Evolutionary conservation across 2,888 invertebrate genomes (phyloP), one percentile per base, ranked within the genome.

Genomic region (Agrotis clavis): DNA sequence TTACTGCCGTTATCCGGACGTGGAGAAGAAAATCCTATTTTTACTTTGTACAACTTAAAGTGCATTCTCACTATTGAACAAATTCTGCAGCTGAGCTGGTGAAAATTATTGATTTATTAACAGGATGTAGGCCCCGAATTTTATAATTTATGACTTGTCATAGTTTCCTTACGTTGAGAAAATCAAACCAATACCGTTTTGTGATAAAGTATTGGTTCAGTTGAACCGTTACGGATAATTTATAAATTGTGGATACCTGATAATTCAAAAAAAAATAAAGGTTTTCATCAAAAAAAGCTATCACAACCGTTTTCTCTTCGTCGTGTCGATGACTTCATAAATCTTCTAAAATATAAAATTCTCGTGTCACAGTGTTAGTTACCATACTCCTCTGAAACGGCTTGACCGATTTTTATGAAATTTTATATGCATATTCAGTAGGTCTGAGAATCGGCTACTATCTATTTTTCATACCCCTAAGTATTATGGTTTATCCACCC

Each of bases 11-110:
- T 67, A 60, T 51, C 60, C 41, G 57, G 21, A 79, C 57, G 62
- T 60, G 11, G 61, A 67, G 64, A 54, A 74, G 74, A 82, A 82
- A 74, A 82, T 69, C 73, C 64, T 51, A 78, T 78, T 67, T 67
- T 61, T 68, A 73, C 67, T 68, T 64, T 78, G 25, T 64, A 67
- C 35, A 66, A 74, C 35, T 50, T 56, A 63, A 66, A 77, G 63
- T 67, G 73, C 78, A 77, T 78, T 69, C 25, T 66, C 54, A 51
- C 11, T 66, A 51, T 50, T 65, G 65, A 25, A 69, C 54, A 47
- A 65, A 59, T 72, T 62, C 16, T 62, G 41, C 14, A 1, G 35
- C 18, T 2, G 51, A 21, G 13, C 25, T 11, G 18, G 4, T 48
- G 41, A 13, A 60, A 59, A 25, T 51, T 11, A 54, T 60, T 60